Percentiles rank a stretch among this genome's conserved stretches.
Evolutionary conservation across 1,140 invertebrate species (phyloP).

Genomic region (Drosophila athabasca): DNA sequence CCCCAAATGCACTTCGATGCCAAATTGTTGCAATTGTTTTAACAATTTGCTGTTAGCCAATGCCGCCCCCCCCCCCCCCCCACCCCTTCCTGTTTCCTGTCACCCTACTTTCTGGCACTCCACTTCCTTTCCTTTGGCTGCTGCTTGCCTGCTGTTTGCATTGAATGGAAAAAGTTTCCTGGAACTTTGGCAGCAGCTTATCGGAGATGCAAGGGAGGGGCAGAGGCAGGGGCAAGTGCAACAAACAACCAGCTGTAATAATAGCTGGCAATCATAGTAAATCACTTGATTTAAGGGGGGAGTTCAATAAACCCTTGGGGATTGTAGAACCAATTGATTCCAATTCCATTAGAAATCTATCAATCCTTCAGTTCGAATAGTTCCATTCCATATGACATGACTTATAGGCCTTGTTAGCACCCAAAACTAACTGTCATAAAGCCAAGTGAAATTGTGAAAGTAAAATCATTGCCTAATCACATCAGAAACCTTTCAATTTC

Average conservation of each 20-base stretch:
- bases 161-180: slow-evolving; percentile 18
- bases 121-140: too few relatives aligned
- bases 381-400: background rate
- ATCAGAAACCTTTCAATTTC: slow-evolving; percentile 35
- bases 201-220: background rate
- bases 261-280: slow-evolving; percentile 28
- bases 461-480: slow-evolving; percentile 71
- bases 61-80: background rate
- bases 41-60: slow-evolving; percentile 34
- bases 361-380: too few relatives aligned
- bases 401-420: slow-evolving; percentile 20
- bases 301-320: too few relatives aligned
- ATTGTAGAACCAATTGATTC: too few relatives aligned
- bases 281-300: background rate
- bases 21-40: slow-evolving; percentile 57
- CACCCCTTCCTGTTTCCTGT: too few relatives aligned
- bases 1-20: slow-evolving; percentile 66
- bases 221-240: background rate
- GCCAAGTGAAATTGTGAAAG: slow-evolving; percentile 24
- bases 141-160: background rate
- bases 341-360: too few relatives aligned
- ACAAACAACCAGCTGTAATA: slow-evolving; percentile 13
- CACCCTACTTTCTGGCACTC: too few relatives aligned
- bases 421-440: slow-evolving; percentile 43
- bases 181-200: slow-evolving; percentile 26